Base-by-base conservation (phyloP, 2,888 invertebrate species). In the Yponomeuta sedellus region DNA sequence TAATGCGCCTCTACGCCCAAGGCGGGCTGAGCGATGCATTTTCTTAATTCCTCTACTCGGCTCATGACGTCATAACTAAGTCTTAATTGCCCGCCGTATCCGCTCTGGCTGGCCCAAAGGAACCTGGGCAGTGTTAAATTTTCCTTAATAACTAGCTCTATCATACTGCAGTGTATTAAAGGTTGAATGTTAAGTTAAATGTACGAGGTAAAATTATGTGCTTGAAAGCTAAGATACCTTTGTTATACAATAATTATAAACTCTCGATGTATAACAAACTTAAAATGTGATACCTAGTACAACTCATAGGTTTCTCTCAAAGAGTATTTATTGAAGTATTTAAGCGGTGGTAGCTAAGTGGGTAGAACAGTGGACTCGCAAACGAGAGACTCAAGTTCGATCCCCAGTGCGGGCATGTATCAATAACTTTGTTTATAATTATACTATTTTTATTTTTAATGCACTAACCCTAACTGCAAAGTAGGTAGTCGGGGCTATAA, bases 31-130 rank as follows among this genome's bases (percentile, higher is more conserved):
- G 25, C 8, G 25, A 59, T 22, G 22, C 12, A 34, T 25, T 22
- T 12, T 59, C 59, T 25, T 59, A 59, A 20, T 22, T 25, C 59
- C 59, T 12, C 25, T 25, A 6, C 59, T 25, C 25, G 25, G 20
- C 25, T 59, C 20, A 25, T 59, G 12, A 71, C 69, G 71, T 75
- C 75, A 77, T 80, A 79, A 80, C 79, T 79, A 79, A 79, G 75
- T 71, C 76, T 78, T 80, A 81, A 81, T 80, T 80, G 75, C 75
- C 68, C 67, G 67, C 69, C 75, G 73, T 16, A 52, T 52, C 44
- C 44, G 44, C 44, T 76, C 76, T 75, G 73, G 64, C 20, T 20
- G 72, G 70, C 68, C 71, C 73, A 71, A 75, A 72, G 75, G 75
- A 73, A 74, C 74, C 16, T 40, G 67, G 68, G 68, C 69, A 67